Evolutionary conservation across 2,888 invertebrate genomes (phyloP), one percentile per base, ranked within the genome.

Genomic region (Campoplex nolae): DNA sequence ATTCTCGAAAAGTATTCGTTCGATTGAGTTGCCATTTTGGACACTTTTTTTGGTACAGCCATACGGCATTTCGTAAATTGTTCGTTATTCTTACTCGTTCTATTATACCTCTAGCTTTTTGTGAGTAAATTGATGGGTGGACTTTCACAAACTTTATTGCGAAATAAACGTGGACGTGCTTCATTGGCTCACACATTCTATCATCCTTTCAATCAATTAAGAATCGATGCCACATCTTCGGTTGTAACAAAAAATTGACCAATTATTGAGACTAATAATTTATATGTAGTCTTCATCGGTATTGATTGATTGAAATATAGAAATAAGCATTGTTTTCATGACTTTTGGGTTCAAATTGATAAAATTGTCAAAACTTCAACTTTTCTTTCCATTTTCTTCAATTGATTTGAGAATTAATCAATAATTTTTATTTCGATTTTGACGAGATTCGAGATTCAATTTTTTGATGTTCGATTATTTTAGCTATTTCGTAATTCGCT

Each of bases 151-250:
- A 13, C 48, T 56, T 68, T 78, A 78, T 74, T 74, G 38, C 54
- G 18, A 32, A 58, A 16, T 58, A 32, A 58, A 56, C 54, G 32
- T 65, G 71, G 71, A 28, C 35, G 23, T 9, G 67, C 32, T 35
- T 78, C 48, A 38, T 13, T 28, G 67, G 23, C 54, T 8, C 32
- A 38, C 18, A 54, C 23, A 48, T 77, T 4, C 67, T 32, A n/a
- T 48, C 73, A 67, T 35, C 35, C 11, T 38, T 38, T 73, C 73
- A 85, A 85, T 85, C 65, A 77, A 76, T 77, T 77, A 77, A 73
- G 56, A 73, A 48, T 65, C 67, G 16, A 45, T 18, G n/a, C 38
- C 54, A 32, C 54, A 54, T 71, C 80, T 9, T 56, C 56, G 51
- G 18, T 38, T 67, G 68, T 73, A 23, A 38, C 35, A 18, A 13